phyloP scores from a whole-genome alignment of 2,113 vertebrate species.

The Tenebrosternarchus preto region DNA sequence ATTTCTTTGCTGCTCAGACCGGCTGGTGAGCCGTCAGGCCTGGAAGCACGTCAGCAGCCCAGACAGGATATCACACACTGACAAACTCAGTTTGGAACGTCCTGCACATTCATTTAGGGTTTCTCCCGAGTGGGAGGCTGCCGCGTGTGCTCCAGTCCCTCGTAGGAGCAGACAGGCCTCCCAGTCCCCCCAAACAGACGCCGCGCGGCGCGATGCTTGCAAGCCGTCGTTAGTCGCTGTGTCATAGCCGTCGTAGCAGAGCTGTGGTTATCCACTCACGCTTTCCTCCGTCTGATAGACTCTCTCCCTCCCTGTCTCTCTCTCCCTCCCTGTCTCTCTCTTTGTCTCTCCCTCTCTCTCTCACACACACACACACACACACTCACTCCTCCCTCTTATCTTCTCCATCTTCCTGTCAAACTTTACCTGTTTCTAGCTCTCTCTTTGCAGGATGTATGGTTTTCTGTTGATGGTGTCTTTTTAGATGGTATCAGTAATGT shows the following conservation, averaged over 20 bases:
- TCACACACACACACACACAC: too few species aligned
- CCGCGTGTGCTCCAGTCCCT: conserved; percentile 42
- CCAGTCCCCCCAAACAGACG: conserved; percentile 48
- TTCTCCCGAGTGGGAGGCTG: conserved; percentile 50
- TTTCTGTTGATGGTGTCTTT: neutral
- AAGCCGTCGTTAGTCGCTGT: conserved; percentile 46
- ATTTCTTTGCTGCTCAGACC: conserved; percentile 40
- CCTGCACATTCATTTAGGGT: conserved; percentile 53
- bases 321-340: neutral
- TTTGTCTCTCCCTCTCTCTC: neutral
- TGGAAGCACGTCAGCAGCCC: conserved; percentile 46
- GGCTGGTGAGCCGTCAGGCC: conserved; percentile 43
- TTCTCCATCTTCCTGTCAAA: neutral
- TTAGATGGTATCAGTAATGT: neutral
- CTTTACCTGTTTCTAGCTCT: neutral
- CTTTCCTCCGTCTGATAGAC: conserved; percentile 31
- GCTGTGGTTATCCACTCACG: conserved; percentile 43
- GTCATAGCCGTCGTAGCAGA: conserved; percentile 52
- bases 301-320: neutral
- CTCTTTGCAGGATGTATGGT: neutral
- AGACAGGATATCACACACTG: conserved; percentile 61
- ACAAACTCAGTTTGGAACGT: conserved; percentile 55
- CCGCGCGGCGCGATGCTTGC: conserved; percentile 47
- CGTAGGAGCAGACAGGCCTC: conserved; percentile 55
- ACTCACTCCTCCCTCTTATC: neutral